Base-by-base conservation (phyloP, 2,888 invertebrate species). In the Byasa hedistus region DNA sequence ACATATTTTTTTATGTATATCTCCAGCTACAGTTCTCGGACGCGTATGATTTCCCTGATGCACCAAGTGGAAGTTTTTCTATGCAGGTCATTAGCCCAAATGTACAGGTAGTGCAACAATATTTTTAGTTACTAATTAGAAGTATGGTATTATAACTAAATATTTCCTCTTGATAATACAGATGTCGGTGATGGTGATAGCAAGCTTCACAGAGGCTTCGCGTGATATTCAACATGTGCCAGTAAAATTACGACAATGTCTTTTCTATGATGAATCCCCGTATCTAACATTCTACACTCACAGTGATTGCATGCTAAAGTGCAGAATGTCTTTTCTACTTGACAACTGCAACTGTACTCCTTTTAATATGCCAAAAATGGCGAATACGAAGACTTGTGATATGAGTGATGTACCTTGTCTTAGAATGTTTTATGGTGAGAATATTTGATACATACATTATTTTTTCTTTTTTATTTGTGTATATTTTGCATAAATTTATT, bases 221-320 rank as follows among this genome's bases (percentile, higher is more conserved):
- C 79, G 88, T 17, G 91, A 90, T 68, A 91, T 92, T 63, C 84
- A 90, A 66, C 87, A 90, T 66, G 82, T 92, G 2, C 76, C 87
- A 0, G 78, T 86, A 21, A 77, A 80, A 5, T 72, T 86, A 2
- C 87, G 95, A 4, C 87, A 92, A 44, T 95, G 95, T 71, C 85
- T 93, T 64, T 94, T 94, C 72, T 80, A 89, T 61, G 87, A 92
- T 65, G 95, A 95, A 74, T 87, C 88, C 0, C 69, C 82, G 0
- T 86, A 86, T 58, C 76, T 90, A 10, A 79, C 78, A 1, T 90
- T 89, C 72, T 94, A 94, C 76, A 93, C 93, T 0, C 89, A 92
- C 75, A 93, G 93, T 72, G 93, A 94, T 73, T 94, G 94, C 75
- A 84, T 93, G 74, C 81, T 93, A 65, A 91, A 93, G 72, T 94